These are phyloP conservation scores for Lottia scabra DNA, from an alignment of 2,888 invertebrate species.

Conservation along the genomic window DNA sequence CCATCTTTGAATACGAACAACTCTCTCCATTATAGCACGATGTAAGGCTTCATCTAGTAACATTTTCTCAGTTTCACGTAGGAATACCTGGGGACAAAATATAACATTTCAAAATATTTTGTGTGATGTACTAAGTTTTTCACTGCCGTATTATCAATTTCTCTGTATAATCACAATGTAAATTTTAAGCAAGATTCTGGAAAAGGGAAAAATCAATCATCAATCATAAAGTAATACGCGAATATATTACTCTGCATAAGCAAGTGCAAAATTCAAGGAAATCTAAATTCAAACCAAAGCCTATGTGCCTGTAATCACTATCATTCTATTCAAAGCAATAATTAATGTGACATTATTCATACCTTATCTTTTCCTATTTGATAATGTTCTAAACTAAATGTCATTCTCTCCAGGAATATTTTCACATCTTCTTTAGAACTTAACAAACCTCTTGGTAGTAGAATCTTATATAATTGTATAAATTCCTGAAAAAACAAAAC, in stretches of 20 bases:
- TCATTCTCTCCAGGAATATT: constrained; percentile 84
- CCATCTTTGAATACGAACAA: constrained; percentile 92
- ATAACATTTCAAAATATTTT: background rate
- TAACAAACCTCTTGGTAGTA: constrained; percentile 85
- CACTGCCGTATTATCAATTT: too few species aligned
- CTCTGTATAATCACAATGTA: too few species aligned
- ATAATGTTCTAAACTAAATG: constrained; percentile 89
- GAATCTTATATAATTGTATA: constrained; percentile 89
- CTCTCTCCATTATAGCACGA: constrained; percentile 92
- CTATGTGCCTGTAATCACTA: too few species aligned
- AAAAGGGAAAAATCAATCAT: too few species aligned
- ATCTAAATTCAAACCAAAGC: too few species aligned
- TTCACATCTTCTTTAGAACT: constrained; percentile 89
- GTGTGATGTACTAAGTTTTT: too few species aligned
- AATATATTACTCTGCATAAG: too few species aligned
- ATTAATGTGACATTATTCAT: background rate
- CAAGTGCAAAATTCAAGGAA: too few species aligned
- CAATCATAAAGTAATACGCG: too few species aligned
- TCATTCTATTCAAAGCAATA: too few species aligned
- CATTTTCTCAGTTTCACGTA: constrained; percentile 93
- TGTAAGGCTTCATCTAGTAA: constrained; percentile 92
- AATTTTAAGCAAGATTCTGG: too few species aligned
- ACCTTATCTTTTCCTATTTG: constrained; percentile 89
- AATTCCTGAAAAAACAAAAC: constrained; percentile 76
- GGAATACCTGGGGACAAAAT: constrained; percentile 75